Base-by-base conservation (phyloP, 53 echinoderm and acorn worm genomes). In the Paracentrotus lividus region DNA sequence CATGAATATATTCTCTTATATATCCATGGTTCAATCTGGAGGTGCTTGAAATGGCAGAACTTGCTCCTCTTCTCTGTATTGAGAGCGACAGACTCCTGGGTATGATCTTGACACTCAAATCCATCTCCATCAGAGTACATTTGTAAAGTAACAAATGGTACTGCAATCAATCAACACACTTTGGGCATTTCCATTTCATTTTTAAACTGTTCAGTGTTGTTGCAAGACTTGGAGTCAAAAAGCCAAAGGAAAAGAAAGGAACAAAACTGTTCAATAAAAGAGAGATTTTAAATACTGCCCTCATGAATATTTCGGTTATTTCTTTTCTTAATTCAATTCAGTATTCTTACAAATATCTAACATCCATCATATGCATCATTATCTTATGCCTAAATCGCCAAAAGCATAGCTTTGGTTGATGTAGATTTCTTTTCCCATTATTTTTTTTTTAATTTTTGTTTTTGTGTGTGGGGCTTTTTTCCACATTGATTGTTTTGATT, bases 21-120 rank as follows among this genome's bases (percentile, higher is more conserved):
- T n/a, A n/a, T n/a, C 15, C 58, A 58, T 5, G 23, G 59, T n/a
- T 24, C 0, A 7, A 64, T 12, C 64, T 64, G 8, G 9, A 8
- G 13, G 31, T 18, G 64, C 64, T 64, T 10, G 31, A 27, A 64
- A 64, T 64, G 8, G 59, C 59, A 64, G 64, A 64, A 64, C 31
- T 64, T 31, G 24, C 31, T 29, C 31, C 31, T n/a, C n/a, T 64
- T 64, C 64, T 64, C 64, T 64, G 27, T 9, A 64, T 6, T 0
- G 64, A 64, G 64, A 64, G 27, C 57, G 57, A 57, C 57, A 57
- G 14, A 21, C 64, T 64, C 64, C 64, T 64, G 64, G 64, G 64
- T 64, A 64, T 64, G 64, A 29, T 64, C 64, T 64, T 31, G 64
- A 2, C 64, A 29, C 2, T 9, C 31, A 29, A 27, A 64, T 64